Percentiles rank a stretch among this genome's conserved stretches.
These are phyloP conservation scores for Apotomis turbidana DNA, from an alignment of 2,888 invertebrate genomes.

Conservation along the genomic window DNA sequence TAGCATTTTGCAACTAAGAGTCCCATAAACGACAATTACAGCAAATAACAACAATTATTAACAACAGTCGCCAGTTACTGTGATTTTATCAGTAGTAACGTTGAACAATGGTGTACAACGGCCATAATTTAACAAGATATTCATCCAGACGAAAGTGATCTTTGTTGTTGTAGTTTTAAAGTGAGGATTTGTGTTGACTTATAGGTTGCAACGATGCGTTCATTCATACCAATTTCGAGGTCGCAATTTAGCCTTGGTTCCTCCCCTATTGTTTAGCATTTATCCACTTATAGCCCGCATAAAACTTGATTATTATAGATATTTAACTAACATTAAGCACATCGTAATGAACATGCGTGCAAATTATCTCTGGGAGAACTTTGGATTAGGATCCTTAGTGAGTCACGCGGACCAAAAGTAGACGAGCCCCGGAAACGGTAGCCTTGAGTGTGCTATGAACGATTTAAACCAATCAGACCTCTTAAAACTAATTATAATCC, in stretches of 20 bases:
- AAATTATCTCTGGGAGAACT: conserved; percentile 17
- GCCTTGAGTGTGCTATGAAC: conserved; percentile 22
- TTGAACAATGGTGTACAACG: conserved; percentile 36
- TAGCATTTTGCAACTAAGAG: conserved; percentile 28
- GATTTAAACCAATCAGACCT: background rate
- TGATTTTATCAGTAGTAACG: conserved; percentile 38
- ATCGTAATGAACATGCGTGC: conserved; percentile 16
- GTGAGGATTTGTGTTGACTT: conserved; percentile 5
- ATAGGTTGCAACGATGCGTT: conserved; percentile 44
- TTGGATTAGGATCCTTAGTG: conserved; percentile 11
- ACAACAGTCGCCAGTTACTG: conserved; percentile 34
- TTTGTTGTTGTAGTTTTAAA: conserved; percentile 20
- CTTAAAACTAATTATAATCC: background rate
- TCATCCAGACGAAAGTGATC: conserved; percentile 9
- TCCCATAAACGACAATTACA: conserved; percentile 32
- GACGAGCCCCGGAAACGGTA: conserved; percentile 16
- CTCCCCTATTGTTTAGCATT: conserved; percentile 48
- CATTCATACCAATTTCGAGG: conserved; percentile 49
- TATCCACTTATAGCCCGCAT: conserved; percentile 51
- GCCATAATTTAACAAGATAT: conserved; percentile 25
- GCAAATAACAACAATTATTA: conserved; percentile 40
- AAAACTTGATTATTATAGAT: conserved; percentile 22
- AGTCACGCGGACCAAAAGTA: background rate
- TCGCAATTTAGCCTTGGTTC: conserved; percentile 46
- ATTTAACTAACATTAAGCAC: conserved; percentile 37